Evolutionary conservation across 23 tunicate genomes (phyloP).

Genomic region (Ciona savignyi): DNA sequence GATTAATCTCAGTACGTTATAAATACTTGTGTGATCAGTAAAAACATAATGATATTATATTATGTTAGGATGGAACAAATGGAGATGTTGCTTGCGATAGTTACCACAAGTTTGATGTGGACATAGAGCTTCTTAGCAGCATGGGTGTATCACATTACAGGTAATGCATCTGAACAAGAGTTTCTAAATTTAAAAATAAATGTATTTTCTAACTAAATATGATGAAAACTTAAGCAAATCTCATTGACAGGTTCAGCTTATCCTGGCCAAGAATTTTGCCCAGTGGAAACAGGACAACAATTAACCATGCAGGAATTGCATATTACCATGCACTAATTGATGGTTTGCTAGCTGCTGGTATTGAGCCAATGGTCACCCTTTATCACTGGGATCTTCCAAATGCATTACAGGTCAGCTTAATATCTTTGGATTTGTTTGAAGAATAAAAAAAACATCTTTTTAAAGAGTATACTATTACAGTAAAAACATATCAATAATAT

Average conservation of each 20-base stretch:
- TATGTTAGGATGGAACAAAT: conserved; percentile 34
- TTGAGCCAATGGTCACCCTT: conserved; percentile 96
- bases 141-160: conserved; percentile 76
- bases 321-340: conserved; percentile 80
- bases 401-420: conserved; percentile 56
- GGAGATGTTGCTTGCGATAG: conserved; percentile 98
- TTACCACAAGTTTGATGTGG: conserved; percentile 76
- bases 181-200: too few species aligned
- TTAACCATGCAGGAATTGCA: conserved; percentile 71
- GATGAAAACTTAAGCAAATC: too few species aligned
- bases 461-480: background rate
- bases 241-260: conserved; percentile 60
- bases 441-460: background rate
- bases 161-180: too few species aligned
- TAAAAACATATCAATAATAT: background rate
- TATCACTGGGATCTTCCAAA: conserved; percentile 98
- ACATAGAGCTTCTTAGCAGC: conserved; percentile 48
- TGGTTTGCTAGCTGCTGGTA: conserved; percentile 51
- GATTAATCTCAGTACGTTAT: background rate
- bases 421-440: background rate
- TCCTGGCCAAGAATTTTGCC: conserved; percentile 95
- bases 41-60: too few species aligned
- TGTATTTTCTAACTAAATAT: too few species aligned
- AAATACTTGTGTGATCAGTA: background rate
- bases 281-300: conserved; percentile 31